These are phyloP conservation scores for Nephila pilipes DNA, from an alignment of 1,140 invertebrate genomes.

Conservation along the genomic window DNA sequence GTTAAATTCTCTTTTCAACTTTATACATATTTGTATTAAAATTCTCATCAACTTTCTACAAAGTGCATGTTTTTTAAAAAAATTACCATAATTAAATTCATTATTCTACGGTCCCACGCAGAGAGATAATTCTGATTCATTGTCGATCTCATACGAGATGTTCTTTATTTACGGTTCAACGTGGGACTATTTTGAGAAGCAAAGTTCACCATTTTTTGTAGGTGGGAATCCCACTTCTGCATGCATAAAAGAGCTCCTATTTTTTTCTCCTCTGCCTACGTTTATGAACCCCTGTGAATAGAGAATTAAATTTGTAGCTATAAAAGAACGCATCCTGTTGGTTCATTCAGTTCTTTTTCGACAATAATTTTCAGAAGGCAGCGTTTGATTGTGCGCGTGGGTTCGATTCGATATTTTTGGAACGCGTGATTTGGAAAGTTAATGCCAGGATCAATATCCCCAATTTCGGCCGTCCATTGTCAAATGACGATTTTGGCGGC, in stretches of 20 bases:
- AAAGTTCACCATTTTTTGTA: background rate
- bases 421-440: background rate
- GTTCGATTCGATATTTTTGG: background rate
- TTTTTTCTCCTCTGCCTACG: background rate
- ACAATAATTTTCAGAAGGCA: too few species aligned
- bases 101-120: background rate
- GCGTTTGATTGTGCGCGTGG: background rate
- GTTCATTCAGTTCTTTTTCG: background rate
- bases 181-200: background rate
- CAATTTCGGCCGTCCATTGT: background rate
- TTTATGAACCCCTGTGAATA: background rate
- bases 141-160: background rate
- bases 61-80: background rate
- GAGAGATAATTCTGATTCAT: background rate
- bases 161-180: background rate
- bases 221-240: background rate
- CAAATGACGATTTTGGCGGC: background rate
- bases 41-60: background rate
- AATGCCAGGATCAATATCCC: background rate
- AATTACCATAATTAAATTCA: background rate
- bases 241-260: background rate
- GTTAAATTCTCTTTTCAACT: background rate
- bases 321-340: background rate
- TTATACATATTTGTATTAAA: background rate
- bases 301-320: background rate